Conservation (phyloP, 2,888 invertebrate genomes). For the Limnephilus lunatus region DNA sequence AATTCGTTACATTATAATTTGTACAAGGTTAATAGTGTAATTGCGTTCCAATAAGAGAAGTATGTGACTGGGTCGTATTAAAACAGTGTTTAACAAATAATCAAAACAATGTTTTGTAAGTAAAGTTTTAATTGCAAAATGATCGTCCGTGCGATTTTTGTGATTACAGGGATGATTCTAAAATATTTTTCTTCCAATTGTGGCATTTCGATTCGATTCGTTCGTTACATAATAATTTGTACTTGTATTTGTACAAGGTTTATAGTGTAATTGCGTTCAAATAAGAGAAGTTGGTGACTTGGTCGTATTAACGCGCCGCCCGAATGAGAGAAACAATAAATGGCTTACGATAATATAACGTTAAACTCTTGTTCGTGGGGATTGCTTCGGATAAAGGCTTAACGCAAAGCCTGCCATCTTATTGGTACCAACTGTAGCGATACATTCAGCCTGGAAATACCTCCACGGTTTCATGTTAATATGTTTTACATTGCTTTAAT, state of each 20-base stretch:
- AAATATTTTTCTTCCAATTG: neutral
- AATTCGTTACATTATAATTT: neutral
- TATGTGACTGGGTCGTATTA: neutral
- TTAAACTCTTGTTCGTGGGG: neutral
- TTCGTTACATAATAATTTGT: neutral
- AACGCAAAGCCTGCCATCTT: neutral
- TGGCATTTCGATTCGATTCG: neutral
- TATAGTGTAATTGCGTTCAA: neutral
- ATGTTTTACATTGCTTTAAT: neutral
- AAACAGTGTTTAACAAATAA: neutral
- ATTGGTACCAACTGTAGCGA: neutral
- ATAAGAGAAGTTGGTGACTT: neutral
- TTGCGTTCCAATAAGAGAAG: neutral
- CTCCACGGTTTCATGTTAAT: neutral
- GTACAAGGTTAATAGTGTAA: neutral
- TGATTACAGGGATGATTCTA: neutral
- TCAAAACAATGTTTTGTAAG: no score
- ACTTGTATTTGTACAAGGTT: neutral
- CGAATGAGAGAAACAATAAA: neutral
- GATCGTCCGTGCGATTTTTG: neutral
- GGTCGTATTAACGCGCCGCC: neutral
- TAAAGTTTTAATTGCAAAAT: neutral
- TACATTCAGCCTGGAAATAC: neutral
- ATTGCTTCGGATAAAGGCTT: neutral
- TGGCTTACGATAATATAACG: neutral